Percentiles rank a stretch among this genome's conserved stretches.
phyloP scores from a whole-genome alignment of 2,113 vertebrate species.

The Parotia lawesii region DNA sequence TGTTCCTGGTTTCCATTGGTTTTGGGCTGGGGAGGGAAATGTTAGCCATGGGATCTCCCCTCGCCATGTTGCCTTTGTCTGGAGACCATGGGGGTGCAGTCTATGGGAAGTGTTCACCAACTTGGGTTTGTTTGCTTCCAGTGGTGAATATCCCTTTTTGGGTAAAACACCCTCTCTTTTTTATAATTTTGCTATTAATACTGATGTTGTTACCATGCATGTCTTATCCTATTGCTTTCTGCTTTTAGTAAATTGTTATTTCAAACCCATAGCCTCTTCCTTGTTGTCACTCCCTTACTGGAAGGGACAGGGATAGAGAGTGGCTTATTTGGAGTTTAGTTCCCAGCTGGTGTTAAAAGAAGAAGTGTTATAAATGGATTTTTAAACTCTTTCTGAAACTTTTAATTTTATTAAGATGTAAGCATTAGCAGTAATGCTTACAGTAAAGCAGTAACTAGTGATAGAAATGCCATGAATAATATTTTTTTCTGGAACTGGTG shows the following conservation, averaged over 20 bases:
- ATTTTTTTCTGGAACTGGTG: conserved; percentile 6
- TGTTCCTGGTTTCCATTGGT: neutral
- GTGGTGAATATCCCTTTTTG: neutral
- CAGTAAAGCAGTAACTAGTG: neutral
- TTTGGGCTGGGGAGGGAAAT: neutral
- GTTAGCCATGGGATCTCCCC: rapidly evolving
- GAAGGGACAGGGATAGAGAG: neutral
- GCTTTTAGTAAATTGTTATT: neutral
- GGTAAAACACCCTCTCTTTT: neutral
- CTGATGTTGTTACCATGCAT: rapidly evolving
- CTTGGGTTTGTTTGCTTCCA: neutral
- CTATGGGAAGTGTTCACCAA: neutral
- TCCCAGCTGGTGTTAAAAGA: neutral
- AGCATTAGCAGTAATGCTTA: neutral
- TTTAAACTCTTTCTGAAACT: neutral
- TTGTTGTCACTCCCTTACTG: rapidly evolving
- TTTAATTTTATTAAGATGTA: neutral
- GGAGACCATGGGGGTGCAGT: neutral
- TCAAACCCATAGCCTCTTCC: neutral
- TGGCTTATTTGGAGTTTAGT: neutral
- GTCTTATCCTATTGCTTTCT: neutral
- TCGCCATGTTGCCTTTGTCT: neutral
- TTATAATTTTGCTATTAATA: neutral
- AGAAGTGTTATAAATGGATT: neutral
- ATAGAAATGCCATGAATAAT: neutral